Evolutionary conservation across 2,113 vertebrate genomes (phyloP), one percentile per base, ranked within the genome.

Genomic region (Arenaria interpres): DNA sequence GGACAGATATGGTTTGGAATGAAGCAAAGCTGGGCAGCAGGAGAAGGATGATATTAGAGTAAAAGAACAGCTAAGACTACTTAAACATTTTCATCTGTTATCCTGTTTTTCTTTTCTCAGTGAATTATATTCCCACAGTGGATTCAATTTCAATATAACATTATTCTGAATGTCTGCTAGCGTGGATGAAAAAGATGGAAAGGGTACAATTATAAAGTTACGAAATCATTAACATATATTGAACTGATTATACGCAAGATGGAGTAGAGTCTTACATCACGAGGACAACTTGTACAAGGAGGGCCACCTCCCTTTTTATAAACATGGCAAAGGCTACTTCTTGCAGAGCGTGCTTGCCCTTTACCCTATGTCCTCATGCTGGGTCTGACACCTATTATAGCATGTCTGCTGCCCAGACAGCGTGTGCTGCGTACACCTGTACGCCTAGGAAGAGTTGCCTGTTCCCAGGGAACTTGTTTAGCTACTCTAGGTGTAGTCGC

Each of bases 21-120:
- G 54, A 80, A 76, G 45, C 14, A 89, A 95, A 92, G 37, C 28
- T 71, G 35, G 73, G 25, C 54, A 81, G 30, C 43, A 30, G 46
- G 39, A 75, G 53, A 33, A 87, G 39, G 30, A 64, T 11, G 51
- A 5, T 71, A 60, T 4, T 37, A 23, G 41, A 32, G 7, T 84
- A 84, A 77, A 88, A 80, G 72, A 89, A 63, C 33, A 62, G 28
- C 87, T 91, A 92, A 92, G 51, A n/a, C n/a, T 78, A 33, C n/a
- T 94, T 89, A 79, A 94, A 72, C 24, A 45, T 85, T 95, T 85
- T 96, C 21, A 78, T 90, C 69, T 92, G 27, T 87, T 85, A 84
- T 6, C n/a, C 23, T 92, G 51, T 71, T 95, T 91, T 89, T 72
- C 23, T 89, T 89, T 89, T 85, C 60, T 76, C 60, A 85, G 35